Percentiles rank a stretch among this genome's conserved stretches.
phyloP scores from a whole-genome alignment of 2,888 invertebrate species.

The Onthophagus sagittarius region DNA sequence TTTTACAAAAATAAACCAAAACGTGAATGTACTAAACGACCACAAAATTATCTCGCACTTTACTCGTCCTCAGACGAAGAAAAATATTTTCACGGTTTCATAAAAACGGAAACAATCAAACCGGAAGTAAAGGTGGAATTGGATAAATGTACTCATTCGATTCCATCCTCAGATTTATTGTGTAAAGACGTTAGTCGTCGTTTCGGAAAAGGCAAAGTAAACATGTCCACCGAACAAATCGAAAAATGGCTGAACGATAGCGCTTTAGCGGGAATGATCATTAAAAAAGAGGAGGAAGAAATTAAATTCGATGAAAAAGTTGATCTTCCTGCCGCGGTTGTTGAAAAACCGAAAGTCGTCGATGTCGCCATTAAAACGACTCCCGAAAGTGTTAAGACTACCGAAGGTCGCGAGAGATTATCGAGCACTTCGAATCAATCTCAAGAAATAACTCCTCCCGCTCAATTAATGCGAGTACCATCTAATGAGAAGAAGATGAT shows the following conservation, averaged over 20 bases:
- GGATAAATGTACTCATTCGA: slow-evolving; percentile 44
- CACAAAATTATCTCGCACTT: slow-evolving; percentile 44
- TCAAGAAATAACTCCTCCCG: slow-evolving; percentile 30
- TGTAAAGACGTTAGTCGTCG: slow-evolving; percentile 45
- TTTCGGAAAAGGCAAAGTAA: slow-evolving; percentile 58
- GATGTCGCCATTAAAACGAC: slow-evolving; percentile 14
- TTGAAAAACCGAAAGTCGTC: slow-evolving; percentile 13
- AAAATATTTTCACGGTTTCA: slow-evolving; percentile 43
- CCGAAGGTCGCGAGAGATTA: slow-evolving; percentile 14
- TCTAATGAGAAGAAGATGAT: slow-evolving; percentile 52
- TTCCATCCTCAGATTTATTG: slow-evolving; percentile 29
- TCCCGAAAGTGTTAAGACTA: slow-evolving; percentile 1
- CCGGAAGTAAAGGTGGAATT: slow-evolving; percentile 37
- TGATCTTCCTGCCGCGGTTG: slow-evolving; percentile 13
- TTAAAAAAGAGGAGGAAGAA: slow-evolving; percentile 42
- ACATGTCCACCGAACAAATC: slow-evolving; percentile 67
- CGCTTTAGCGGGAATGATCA: slow-evolving; percentile 43
- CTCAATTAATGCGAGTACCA: slow-evolving; percentile 13
- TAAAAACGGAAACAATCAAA: slow-evolving; percentile 37
- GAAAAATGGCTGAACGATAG: slow-evolving; percentile 59
- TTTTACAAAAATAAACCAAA: slow-evolving; percentile 38
- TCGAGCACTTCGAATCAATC: slow-evolving; percentile 25
- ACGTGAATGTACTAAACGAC: slow-evolving; percentile 44
- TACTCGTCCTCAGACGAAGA: slow-evolving; percentile 53
- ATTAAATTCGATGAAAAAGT: slow-evolving; percentile 44